Base-by-base conservation (phyloP, 2,888 invertebrate genomes). In the Bursaphelenchus okinawaensis region DNA sequence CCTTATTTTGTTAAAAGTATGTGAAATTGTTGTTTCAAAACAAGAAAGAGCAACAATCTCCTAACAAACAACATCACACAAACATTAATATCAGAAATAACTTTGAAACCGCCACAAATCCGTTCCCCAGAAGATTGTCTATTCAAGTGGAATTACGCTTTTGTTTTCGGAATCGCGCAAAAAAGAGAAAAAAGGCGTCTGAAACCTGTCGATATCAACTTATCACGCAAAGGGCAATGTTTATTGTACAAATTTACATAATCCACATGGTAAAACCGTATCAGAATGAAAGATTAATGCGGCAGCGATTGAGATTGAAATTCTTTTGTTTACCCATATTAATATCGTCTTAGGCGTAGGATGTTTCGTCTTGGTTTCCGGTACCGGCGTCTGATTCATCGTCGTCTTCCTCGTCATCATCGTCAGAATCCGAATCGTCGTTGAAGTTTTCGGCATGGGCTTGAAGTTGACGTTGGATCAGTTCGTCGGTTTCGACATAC, bases 331-430 rank as follows among this genome's bases (percentile, higher is more conserved):
- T 40, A 40, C 40, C 40, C 40, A 40, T 40, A 40, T 40, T 16
- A 1, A 40, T 16, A 40, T n/a, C n/a, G n/a, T n/a, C n/a, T n/a
- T n/a, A 40, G 2, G 16, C 3, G 40, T 16, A 6, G n/a, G 40
- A 40, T n/a, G 40, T 12, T 40, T 40, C 12, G 40, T 16, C 40
- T 16, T 40, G 12, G 40, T 40, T 40, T 12, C 1, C 40, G 40
- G 3, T n/a, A 12, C n/a, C 40, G 40, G n/a, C 12, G 6, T 40
- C 40, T 4, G 40, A 23, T 6, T 59, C 50, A 26, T 20, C 9
- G 28, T 65, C n/a, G 19, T 62, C 28, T 58, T 64, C 64, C 50
- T 64, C 64, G n/a, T 28, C 57, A 29, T 31, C 60, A n/a, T 28
- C 61, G 27, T 52, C 52, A 16, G 52, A 1, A 28, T 20, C 24